Evolutionary conservation across 2,113 vertebrate species (phyloP).

Genomic region (Polypterus senegalus): DNA sequence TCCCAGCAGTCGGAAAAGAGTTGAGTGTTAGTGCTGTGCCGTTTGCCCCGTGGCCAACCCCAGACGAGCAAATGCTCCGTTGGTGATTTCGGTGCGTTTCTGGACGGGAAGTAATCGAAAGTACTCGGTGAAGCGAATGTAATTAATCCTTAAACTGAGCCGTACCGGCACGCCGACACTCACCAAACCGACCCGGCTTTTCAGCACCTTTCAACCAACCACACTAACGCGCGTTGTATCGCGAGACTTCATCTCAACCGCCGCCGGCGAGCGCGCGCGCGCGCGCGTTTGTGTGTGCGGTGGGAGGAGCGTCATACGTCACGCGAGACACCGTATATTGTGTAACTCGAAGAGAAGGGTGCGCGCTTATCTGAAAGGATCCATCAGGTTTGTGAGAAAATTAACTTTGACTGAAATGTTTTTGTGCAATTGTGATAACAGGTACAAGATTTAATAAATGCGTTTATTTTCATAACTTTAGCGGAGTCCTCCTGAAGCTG

Average conservation of each 20-base stretch:
- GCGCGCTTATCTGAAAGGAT: too few relatives aligned
- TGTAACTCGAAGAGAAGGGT: too few relatives aligned
- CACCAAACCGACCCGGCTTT: slow-evolving; percentile 6
- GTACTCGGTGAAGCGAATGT: not conserved
- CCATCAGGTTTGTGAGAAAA: too few relatives aligned
- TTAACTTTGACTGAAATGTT: too few relatives aligned
- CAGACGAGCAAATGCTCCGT: not conserved
- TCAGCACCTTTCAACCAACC: slow-evolving; percentile 11
- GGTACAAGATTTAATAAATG: too few relatives aligned
- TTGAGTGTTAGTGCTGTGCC: not conserved
- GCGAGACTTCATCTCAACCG: slow-evolving; percentile 4
- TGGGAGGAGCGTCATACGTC: too few relatives aligned
- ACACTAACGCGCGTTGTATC: not conserved
- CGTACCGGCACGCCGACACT: not conserved
- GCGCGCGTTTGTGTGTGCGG: too few relatives aligned
- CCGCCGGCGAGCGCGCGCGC: too few relatives aligned
- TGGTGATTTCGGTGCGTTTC: not conserved
- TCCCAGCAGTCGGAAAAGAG: not conserved
- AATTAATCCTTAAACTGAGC: not conserved
- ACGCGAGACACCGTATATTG: too few relatives aligned
- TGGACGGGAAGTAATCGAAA: not conserved
- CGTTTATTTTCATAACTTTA: too few relatives aligned
- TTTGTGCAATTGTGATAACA: too few relatives aligned
- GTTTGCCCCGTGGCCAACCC: not conserved
- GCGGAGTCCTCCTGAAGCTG: too few relatives aligned